Base-by-base conservation (phyloP, 92 coral and sea anemone genomes). In the Paragorgia papillata region DNA sequence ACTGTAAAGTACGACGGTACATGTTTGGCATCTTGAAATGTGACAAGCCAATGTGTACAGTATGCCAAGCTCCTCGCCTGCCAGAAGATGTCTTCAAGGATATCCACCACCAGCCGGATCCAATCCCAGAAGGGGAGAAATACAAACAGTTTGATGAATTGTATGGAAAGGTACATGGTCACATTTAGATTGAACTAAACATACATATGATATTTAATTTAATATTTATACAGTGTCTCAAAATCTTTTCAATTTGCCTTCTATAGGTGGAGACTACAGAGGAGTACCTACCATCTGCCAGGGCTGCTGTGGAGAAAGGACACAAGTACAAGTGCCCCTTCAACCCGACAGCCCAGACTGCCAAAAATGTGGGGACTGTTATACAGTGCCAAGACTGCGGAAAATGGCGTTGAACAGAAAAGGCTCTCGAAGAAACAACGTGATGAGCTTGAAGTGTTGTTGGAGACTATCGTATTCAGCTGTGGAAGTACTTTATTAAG, bases 371-470 rank as follows among this genome's bases (percentile, higher is more conserved):
- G 19, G 81, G 86, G 7, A 43, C 85, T 0, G 81, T 82, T 21
- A 44, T 82, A 8, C 81, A 73, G 81, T 82, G 80, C 27, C 81
- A 73, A 66, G 81, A 82, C 18, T 82, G 85, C 54, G 85, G 75
- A 74, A 69, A 80, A 54, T 80, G 79, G 84, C 27, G 84, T 34
- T 80, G 84, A 61, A 79, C 58, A 21, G 13, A 69, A 41, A 62
- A 58, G 69, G 50, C 60, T 69, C 29, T 19, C 25, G 62, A 69
- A 43, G 79, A 80, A 80, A 62, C 29, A 26, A 27, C 41, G 79
- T 62, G 84, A 80, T 28, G 84, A 80, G 26, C 35, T 80, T 12
- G 84, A 80, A 33, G 79, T 30, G 21, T 49, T 25, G 28, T 33
- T 80, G 55, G 84, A 69, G 17, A 80, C 84, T 25, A 44, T 80